Evolutionary conservation across 2,113 vertebrate genomes (phyloP).

Genomic region (Lepus timidus): DNA sequence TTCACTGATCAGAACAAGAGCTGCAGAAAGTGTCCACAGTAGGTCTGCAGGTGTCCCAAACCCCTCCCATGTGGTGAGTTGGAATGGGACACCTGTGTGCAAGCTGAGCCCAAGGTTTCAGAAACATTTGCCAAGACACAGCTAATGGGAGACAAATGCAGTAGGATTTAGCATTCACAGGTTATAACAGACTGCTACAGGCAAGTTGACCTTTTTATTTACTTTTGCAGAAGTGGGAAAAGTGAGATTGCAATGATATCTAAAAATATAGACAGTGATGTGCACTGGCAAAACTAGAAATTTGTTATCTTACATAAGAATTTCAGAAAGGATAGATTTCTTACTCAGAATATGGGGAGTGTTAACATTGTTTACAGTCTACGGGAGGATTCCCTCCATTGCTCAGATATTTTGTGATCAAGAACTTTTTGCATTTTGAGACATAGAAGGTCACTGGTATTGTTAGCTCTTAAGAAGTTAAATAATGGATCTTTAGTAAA

Average conservation of each 20-base stretch:
- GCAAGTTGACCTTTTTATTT: neutral
- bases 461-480: neutral
- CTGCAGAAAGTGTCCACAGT: too few species aligned
- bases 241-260: neutral
- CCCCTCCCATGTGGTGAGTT: neutral
- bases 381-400: neutral
- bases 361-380: neutral
- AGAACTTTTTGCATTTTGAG: neutral
- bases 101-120: neutral
- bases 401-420: neutral
- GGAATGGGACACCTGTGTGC: neutral
- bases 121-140: neutral
- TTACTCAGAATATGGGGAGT: neutral
- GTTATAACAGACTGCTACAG: neutral
- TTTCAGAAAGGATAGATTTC: neutral
- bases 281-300: neutral
- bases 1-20: neutral
- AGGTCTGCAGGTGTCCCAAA: neutral
- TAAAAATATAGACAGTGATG: neutral
- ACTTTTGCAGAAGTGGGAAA: neutral
- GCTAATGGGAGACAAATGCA: neutral
- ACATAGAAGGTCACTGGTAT: neutral
- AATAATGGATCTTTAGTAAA: neutral
- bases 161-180: neutral
- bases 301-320: neutral